Evolutionary conservation across 2,113 vertebrate genomes (phyloP), one percentile per base, ranked within the genome.

Genomic region (Orthonyx spaldingii): DNA sequence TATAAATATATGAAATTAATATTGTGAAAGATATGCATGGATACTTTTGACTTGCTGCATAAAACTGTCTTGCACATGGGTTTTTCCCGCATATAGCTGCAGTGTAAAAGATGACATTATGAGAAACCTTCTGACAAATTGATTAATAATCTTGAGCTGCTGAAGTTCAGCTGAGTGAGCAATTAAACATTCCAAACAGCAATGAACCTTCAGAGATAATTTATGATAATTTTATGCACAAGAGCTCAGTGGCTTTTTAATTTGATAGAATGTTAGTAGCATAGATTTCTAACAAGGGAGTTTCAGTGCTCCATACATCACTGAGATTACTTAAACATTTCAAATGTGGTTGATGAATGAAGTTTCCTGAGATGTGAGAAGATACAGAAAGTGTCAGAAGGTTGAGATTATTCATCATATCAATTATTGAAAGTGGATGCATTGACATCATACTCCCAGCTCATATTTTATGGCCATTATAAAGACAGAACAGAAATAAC

Each of bases 341-440:
- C 98, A 98, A 98, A 98, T 94, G 95, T 97, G 94, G 98, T 97
- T 99, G 99, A 99, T 99, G 98, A 98, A 99, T 99, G 98, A 98
- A 99, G 97, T 98, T 98, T 97, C 97, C 92, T 96, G 95, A 98
- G 98, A 98, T 98, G 97, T 97, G 95, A 97, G 95, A 96, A 98
- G 97, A 98, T 98, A 98, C 97, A 98, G 98, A 98, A 98, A 98
- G 98, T 99, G 98, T 98, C 98, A 97, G 98, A 98, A 98, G 98
- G 98, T 98, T 98, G 98, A 98, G 97, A 98, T 98, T 99, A 99
- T 99, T 98, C 98, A 99, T 99, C 99, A 99, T 98, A 98, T 98
- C 98, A 99, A 99, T 99, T 99, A 99, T 98, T 98, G 98, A 98
- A 98, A 99, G 98, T 98, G 98, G 98, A 98, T 98, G 98, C 98